Evolutionary conservation across 2,113 vertebrate genomes (phyloP), one percentile per base, ranked within the genome.

Genomic region (Ifrita kowaldi): DNA sequence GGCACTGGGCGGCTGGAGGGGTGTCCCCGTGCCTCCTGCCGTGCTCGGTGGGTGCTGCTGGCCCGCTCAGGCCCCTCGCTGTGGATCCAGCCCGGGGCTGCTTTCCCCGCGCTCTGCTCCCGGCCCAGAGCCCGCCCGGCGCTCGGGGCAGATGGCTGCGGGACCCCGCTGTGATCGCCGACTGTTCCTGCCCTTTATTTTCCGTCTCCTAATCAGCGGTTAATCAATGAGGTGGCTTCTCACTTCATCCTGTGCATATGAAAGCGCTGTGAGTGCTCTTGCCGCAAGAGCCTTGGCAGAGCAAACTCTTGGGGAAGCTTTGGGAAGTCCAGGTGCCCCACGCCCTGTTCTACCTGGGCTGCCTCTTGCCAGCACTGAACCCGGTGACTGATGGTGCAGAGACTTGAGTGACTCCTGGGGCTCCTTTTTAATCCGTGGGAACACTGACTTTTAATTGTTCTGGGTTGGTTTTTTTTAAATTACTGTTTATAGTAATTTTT

Each of bases 141-240:
- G 1, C 33, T 4, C 0, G 3, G 32, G 77, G 68, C 87, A 84
- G 89, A 32, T 74, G 68, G 42, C 50, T 86, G 84, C 1, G 7
- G 73, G 87, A 78, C 69, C 84, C 73, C 49, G 22, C 93, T 67
- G 77, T 47, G 74, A 70, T 17, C 50, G 32, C 7, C 0, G 59
- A 52, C 93, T 71, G 4, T 81, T 91, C 50, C 81, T 95, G 77
- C 81, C 64, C 91, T 78, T 89, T 78, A 59, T 89, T 87, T 93
- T 91, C 86, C 41, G 13, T 69, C 84, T 78, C 76, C 35, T 78
- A 74, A 90, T 96, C 93, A 94, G 89, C 46, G 30, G 18, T 53
- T 89, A 87, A 84, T 89, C 86, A 92, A 62, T 74, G 73, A 79
- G 81, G 74, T 80, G 47, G 69, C 64, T 92, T 57, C 41, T 73